Evolutionary conservation across 2,797 vertebrate species (phyloP).

Genomic region (Hybognathus amarus): DNA sequence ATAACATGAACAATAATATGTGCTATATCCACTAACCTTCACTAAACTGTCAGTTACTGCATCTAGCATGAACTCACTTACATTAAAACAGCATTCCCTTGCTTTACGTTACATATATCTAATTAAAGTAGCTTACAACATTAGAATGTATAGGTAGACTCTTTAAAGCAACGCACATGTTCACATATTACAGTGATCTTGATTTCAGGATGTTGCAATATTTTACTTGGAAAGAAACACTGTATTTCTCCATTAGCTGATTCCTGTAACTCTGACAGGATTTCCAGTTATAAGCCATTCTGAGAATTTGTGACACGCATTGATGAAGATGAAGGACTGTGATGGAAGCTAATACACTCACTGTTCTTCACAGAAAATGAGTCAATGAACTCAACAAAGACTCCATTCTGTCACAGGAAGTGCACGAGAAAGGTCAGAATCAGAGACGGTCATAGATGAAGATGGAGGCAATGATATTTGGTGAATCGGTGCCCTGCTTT

Average conservation of each 20-base stretch:
- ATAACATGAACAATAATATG: too few species aligned
- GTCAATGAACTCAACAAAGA: conserved; percentile 8
- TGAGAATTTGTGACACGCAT: neutral
- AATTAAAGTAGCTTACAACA: too few species aligned
- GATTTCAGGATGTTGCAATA: neutral
- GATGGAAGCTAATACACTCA: neutral
- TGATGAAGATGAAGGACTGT: neutral
- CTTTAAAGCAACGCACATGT: too few species aligned
- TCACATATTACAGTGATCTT: neutral
- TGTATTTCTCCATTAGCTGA: neutral
- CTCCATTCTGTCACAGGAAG: neutral
- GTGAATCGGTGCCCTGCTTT: neutral
- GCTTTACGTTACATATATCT: too few species aligned
- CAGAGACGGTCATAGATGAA: neutral
- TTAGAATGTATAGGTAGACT: too few species aligned
- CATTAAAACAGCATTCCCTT: too few species aligned
- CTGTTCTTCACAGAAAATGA: neutral
- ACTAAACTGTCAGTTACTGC: too few species aligned
- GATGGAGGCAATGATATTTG: neutral
- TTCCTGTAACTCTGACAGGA: neutral
- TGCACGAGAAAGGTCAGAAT: conserved; percentile 18
- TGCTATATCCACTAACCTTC: too few species aligned
- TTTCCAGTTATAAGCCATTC: neutral
- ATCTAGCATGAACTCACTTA: too few species aligned
- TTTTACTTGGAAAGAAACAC: neutral